These are phyloP conservation scores for Cordylochernes scorpioides DNA, from an alignment of 2,888 invertebrate genomes.

Conservation along the genomic window DNA sequence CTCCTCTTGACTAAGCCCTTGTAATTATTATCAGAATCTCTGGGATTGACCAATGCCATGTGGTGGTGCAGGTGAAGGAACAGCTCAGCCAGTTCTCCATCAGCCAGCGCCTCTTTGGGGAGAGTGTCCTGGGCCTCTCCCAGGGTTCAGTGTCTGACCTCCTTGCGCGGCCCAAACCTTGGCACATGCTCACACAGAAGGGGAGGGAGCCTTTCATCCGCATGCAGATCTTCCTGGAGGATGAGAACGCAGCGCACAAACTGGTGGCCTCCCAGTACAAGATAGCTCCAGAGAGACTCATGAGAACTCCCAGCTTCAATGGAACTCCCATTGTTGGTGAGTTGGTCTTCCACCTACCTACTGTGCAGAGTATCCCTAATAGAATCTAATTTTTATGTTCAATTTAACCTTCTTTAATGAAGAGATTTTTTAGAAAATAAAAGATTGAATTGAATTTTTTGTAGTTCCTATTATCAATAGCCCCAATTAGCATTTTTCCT, in stretches of 20 bases:
- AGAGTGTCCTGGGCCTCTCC: constrained; percentile 80
- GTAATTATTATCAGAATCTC: too few relatives aligned
- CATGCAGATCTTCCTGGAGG: constrained; percentile 92
- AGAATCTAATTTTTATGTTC: too few relatives aligned
- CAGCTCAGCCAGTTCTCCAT: constrained; percentile 83
- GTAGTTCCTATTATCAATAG: too few relatives aligned
- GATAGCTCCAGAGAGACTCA: constrained; percentile 85
- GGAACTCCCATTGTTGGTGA: constrained; percentile 13
- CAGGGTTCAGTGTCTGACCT: constrained; percentile 94
- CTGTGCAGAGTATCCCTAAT: too few relatives aligned
- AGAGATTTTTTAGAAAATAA: too few relatives aligned
- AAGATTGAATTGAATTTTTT: too few relatives aligned
- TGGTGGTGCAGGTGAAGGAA: constrained; percentile 58
- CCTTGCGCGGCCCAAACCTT: constrained; percentile 85
- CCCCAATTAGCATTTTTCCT: too few relatives aligned
- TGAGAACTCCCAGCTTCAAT: constrained; percentile 38
- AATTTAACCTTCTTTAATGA: too few relatives aligned
- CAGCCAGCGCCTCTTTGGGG: constrained; percentile 90
- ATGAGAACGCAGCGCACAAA: constrained; percentile 80
- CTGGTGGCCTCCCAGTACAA: constrained; percentile 88
- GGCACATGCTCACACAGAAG: constrained; percentile 96
- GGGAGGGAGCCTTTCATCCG: constrained; percentile 86
- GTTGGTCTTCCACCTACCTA: too few relatives aligned
- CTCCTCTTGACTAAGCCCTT: too few relatives aligned
- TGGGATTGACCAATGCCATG: too few relatives aligned